Percentiles rank a stretch among this genome's conserved stretches.
Conservation (phyloP, 2,888 invertebrate species). For the Crocallis elinguaria region DNA sequence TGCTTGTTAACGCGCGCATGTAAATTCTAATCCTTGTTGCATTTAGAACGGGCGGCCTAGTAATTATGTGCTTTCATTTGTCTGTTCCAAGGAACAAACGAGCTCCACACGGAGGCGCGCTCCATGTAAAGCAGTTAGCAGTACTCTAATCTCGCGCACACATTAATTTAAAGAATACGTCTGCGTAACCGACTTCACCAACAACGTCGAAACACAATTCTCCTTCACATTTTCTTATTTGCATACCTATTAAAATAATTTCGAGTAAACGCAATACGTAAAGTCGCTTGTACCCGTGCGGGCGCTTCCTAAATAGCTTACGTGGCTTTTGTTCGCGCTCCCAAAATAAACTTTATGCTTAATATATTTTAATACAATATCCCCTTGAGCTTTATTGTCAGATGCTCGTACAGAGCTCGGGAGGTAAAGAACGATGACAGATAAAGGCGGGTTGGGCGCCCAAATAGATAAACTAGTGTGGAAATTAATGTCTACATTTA, state of each 20-base stretch:
- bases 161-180: constrained; percentile 85
- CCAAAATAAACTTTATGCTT: constrained; percentile 60
- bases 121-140: constrained; percentile 83
- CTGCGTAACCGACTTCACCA: constrained; percentile 79
- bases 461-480: constrained; percentile 85
- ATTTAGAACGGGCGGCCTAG: constrained; percentile 82
- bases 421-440: constrained; percentile 77
- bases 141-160: constrained; percentile 81
- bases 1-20: constrained; percentile 78
- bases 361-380: constrained; percentile 53
- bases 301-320: constrained; percentile 55
- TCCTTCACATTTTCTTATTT: constrained; percentile 84
- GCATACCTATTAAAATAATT: constrained; percentile 85
- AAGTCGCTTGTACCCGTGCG: constrained; percentile 67
- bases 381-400: constrained; percentile 43
- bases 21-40: constrained; percentile 84
- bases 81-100: constrained; percentile 81
- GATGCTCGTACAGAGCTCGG: constrained; percentile 62
- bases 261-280: constrained; percentile 83
- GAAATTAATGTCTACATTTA: constrained; percentile 85
- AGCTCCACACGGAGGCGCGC: constrained; percentile 71
- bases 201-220: constrained; percentile 81
- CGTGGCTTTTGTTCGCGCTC: constrained; percentile 42
- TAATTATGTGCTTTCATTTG: constrained; percentile 85
- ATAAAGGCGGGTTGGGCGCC: constrained; percentile 83